phyloP scores from a whole-genome alignment of 2,797 vertebrate genomes.

The Lacerta viridis region DNA sequence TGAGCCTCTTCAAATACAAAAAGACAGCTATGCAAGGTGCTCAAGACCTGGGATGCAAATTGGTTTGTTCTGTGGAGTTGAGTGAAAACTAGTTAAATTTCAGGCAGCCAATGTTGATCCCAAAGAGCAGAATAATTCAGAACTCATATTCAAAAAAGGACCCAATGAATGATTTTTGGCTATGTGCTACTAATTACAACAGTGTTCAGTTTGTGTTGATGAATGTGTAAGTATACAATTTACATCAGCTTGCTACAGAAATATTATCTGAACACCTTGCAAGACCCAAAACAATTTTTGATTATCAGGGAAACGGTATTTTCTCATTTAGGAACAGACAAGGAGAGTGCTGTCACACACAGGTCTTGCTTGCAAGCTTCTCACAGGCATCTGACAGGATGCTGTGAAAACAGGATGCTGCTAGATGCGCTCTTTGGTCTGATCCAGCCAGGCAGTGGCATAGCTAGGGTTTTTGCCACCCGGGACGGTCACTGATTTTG shows the following conservation, averaged over 20 bases:
- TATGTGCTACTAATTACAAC: not conserved
- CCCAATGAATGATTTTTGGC: not conserved
- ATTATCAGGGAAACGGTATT: not conserved
- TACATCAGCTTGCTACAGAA: not conserved
- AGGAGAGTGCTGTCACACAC: too few relatives aligned
- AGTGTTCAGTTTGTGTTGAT: not conserved
- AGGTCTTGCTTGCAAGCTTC: too few relatives aligned
- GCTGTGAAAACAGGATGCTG: too few relatives aligned
- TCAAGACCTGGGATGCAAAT: conserved; percentile 12
- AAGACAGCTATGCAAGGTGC: conserved; percentile 3
- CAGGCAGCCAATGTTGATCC: not conserved
- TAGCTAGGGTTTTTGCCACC: too few relatives aligned
- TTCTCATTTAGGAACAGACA: not conserved
- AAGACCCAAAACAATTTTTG: not conserved
- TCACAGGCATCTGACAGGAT: too few relatives aligned
- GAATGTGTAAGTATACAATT: not conserved
- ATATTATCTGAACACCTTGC: too few relatives aligned
- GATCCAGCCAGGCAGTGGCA: too few relatives aligned
- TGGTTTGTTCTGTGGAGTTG: conserved; percentile 10
- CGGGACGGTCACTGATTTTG: too few relatives aligned
- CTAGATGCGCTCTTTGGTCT: too few relatives aligned
- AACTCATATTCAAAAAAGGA: not conserved
- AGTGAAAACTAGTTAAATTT: not conserved
- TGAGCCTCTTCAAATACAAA: conserved; percentile 26
- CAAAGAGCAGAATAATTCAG: not conserved